phyloP scores from a whole-genome alignment of 2,888 invertebrate genomes.

The Patella pellucida region DNA sequence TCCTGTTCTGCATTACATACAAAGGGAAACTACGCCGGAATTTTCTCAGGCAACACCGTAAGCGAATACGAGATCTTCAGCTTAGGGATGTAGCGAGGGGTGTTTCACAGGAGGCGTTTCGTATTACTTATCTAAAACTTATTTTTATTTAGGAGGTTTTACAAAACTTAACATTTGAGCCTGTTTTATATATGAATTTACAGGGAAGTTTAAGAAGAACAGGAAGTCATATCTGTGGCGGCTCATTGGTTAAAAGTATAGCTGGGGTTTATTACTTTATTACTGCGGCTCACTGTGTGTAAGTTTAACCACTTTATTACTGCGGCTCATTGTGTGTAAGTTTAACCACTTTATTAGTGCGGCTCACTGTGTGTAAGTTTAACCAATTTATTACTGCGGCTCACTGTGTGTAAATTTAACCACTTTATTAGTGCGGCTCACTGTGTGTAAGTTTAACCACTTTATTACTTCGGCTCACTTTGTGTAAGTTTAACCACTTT shows the following conservation, averaged over 20 bases:
- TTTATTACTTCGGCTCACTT: background rate
- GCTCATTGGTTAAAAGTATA: conserved; percentile 29
- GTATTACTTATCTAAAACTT: too few species aligned
- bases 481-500: background rate
- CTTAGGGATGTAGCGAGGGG: background rate
- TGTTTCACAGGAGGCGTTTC: too few species aligned
- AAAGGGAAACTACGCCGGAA: too few species aligned
- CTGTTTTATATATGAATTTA: background rate
- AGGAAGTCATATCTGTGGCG: conserved; percentile 31
- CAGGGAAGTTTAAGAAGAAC: conserved; percentile 13
- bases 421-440: too few species aligned
- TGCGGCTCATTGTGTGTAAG: background rate
- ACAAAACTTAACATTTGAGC: background rate
- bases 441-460: background rate
- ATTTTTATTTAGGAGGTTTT: background rate
- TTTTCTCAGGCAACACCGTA: too few species aligned
- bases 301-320: too few species aligned
- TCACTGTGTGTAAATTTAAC: too few species aligned
- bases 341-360: background rate
- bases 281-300: conserved; percentile 33
- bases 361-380: background rate
- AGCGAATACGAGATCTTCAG: background rate
- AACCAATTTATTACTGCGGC: background rate
- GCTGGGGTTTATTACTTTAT: conserved; percentile 29
- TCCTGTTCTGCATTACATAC: too few species aligned